Conservation (phyloP, 2,888 invertebrate genomes). For the Iphiclides podalirius region DNA sequence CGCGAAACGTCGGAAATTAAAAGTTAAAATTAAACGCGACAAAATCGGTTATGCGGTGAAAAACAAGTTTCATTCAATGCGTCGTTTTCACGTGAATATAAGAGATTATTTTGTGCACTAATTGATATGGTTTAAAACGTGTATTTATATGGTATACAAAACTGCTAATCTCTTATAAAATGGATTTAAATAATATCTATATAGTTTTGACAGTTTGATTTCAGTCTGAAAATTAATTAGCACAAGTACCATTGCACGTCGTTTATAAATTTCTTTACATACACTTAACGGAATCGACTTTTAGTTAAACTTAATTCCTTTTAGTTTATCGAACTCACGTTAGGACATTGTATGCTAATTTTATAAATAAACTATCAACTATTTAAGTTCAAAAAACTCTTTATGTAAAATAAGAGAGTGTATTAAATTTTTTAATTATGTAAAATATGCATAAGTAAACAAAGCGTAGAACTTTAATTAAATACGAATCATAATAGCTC, state of each 20-base stretch:
- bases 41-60: not conserved
- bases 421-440: no score
- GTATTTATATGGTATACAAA: not conserved
- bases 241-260: no score
- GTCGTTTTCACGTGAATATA: not conserved
- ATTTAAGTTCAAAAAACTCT: no score
- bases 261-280: not conserved
- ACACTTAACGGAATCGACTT: constrained; percentile 50
- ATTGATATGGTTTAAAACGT: not conserved
- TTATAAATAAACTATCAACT: constrained; percentile 25
- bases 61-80: not conserved
- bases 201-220: not conserved
- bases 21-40: not conserved
- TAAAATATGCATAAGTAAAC: no score
- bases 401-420: no score
- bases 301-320: constrained; percentile 49
- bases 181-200: not conserved
- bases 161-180: not conserved
- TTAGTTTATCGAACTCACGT: constrained; percentile 26
- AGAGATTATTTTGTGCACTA: not conserved
- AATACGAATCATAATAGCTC: no score
- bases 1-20: not conserved
- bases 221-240: not conserved
- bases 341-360: constrained; percentile 57
- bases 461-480: no score